Percentiles rank a stretch among this genome's conserved stretches.
Conservation (phyloP, 2,888 invertebrate genomes). For the Lochmaea crataegi region DNA sequence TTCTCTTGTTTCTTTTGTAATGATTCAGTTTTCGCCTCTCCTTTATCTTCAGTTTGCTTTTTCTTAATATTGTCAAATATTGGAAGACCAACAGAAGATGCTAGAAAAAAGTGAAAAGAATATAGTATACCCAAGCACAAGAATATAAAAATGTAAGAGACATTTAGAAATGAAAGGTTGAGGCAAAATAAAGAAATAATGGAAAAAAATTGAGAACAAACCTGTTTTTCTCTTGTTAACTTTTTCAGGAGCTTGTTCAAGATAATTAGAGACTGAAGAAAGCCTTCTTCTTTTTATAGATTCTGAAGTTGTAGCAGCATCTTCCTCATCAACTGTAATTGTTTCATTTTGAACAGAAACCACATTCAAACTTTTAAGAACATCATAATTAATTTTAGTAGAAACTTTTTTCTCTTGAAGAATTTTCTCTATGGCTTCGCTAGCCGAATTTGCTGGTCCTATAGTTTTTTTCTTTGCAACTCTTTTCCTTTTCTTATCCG, state of each 20-base stretch:
- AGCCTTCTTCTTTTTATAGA: conserved; percentile 47
- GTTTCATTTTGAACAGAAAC: conserved; percentile 58
- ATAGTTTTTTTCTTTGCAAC: conserved; percentile 73
- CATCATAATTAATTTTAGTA: conserved; percentile 97
- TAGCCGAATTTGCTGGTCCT: conserved; percentile 76
- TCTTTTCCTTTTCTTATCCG: conserved; percentile 80
- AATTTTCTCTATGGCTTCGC: conserved; percentile 69
- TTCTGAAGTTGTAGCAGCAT: conserved; percentile 41
- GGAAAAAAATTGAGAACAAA: background rate
- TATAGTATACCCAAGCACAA: too few species aligned
- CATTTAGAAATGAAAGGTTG: too few species aligned
- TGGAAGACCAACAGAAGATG: conserved; percentile 36
- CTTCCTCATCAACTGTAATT: conserved; percentile 43
- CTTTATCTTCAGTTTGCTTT: conserved; percentile 17
- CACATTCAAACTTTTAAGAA: conserved; percentile 82
- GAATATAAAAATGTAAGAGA: too few species aligned
- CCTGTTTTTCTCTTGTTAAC: conserved; percentile 28
- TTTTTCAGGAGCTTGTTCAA: conserved; percentile 38
- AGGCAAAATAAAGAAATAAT: too few species aligned
- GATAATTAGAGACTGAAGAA: conserved; percentile 39
- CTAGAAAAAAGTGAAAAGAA: background rate
- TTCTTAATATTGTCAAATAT: conserved; percentile 36
- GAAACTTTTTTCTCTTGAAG: conserved; percentile 93
- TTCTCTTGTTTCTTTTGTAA: conserved; percentile 22
- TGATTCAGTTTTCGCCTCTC: conserved; percentile 12